Base-by-base conservation (phyloP, 2,888 invertebrate species). In the Epsilonema sp. region DNA sequence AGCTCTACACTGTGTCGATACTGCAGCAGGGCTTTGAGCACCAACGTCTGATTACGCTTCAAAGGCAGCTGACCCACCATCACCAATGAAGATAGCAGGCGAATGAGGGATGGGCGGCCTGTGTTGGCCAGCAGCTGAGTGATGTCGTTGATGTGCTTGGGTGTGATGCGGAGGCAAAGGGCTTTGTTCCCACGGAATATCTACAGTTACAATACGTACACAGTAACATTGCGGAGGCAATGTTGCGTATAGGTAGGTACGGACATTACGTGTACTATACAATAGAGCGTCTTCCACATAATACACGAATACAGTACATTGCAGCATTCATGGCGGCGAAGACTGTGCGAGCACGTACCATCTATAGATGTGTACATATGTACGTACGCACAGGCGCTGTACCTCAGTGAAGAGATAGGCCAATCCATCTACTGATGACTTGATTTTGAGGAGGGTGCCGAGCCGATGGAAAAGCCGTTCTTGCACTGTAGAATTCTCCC, bases 1-100 rank as follows among this genome's bases (percentile, higher is more conserved):
- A 51, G 50, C n/a, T 63, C 65, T 3, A 66, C 60, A 21, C 64
- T 63, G 2, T 57, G 44, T 20, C 65, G 49, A 48, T 57, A 59
- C 56, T 65, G 64, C 64, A 66, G 64, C 54, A 66, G 64, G 54
- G 63, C 64, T 47, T 63, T 64, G 63, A 66, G 65, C 40, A 66
- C 65, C 44, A 63, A 62, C 3, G 64, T 58, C 50, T 66, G 66
- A 53, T 66, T 66, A 36, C 66, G 52, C 52, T 66, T 66, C 45
- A 66, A 52, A 1, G 66, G 65, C 47, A 66, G 53, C 5, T 40
- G 20, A 13, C 13, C 44, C 3, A 46, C 46, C 24, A 21, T 20
- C 19, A 45, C 26, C 8, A 46, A 21, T 19, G 44, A 23, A 23
- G 13, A 44, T 16, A 21, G n/a, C 3, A 46, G 21, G 21, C 46